Conservation (phyloP, 1,140 invertebrate genomes). For the Atopsyche davidsoni region DNA sequence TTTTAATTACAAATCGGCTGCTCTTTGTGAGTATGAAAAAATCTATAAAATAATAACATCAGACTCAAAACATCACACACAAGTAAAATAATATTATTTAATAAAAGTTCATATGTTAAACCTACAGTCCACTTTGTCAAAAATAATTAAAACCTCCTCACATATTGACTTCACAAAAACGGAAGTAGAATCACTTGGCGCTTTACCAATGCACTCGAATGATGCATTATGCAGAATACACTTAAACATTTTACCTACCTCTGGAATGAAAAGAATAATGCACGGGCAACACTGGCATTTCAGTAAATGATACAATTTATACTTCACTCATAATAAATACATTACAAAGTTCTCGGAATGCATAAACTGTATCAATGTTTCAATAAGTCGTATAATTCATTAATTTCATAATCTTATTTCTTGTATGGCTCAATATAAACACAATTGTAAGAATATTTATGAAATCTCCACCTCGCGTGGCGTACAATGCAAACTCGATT, state of each 20-base stretch:
- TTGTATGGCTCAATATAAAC: too few species aligned
- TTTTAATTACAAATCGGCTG: too few species aligned
- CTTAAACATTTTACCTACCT: conserved; percentile 12
- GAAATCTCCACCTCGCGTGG: too few species aligned
- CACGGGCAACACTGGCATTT: conserved; percentile 2
- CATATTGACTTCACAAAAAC: conserved; percentile 26
- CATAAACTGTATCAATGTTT: too few species aligned
- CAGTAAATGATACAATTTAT: too few species aligned
- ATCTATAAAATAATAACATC: conserved; percentile 12
- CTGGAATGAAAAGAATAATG: conserved; percentile 18
- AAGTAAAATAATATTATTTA: conserved; percentile 12
- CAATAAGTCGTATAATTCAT: too few species aligned
- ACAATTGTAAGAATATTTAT: too few species aligned
- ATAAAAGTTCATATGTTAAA: conserved; percentile 12
- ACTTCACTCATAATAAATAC: too few species aligned
- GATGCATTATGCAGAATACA: conserved; percentile 13
- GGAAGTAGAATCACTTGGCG: conserved; percentile 26
- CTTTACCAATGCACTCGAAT: conserved; percentile 16
- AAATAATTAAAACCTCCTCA: background rate
- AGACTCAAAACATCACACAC: conserved; percentile 25
- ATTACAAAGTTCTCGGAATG: too few species aligned
- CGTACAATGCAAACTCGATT: too few species aligned
- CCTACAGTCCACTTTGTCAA: background rate
- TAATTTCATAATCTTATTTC: too few species aligned
- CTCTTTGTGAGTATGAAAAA: background rate